Conservation (phyloP, 2,888 invertebrate genomes). For the Thecophora atra region DNA sequence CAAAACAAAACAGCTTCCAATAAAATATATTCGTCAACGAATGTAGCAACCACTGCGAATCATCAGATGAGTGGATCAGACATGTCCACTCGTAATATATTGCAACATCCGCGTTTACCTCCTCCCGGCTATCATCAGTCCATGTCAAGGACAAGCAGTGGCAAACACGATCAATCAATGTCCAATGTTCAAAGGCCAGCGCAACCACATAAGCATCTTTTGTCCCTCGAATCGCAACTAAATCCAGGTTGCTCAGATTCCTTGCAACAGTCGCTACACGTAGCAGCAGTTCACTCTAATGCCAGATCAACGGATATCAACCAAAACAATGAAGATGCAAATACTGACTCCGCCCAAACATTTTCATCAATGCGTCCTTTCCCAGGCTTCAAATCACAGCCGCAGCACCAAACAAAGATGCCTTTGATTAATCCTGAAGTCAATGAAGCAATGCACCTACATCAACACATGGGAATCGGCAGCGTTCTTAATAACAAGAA, state of each 20-base stretch:
- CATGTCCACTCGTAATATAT: constrained; percentile 44
- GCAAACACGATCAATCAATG: constrained; percentile 55
- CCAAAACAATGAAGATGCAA: constrained; percentile 47
- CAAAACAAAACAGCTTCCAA: constrained; percentile 40
- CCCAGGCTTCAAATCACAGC: constrained; percentile 43
- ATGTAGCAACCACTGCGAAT: constrained; percentile 42
- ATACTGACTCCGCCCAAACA: constrained; percentile 51
- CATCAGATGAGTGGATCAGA: constrained; percentile 37
- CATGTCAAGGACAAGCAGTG: constrained; percentile 48
- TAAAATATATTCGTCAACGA: constrained; percentile 52
- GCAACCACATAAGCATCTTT: constrained; percentile 42
- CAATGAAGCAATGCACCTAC: constrained; percentile 52
- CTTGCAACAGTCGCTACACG: constrained; percentile 37
- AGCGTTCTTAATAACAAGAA: constrained; percentile 53
- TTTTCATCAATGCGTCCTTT: constrained; percentile 45
- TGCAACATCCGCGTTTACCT: constrained; percentile 43
- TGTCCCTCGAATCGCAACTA: constrained; percentile 35
- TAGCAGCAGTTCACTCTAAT: constrained; percentile 26
- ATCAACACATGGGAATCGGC: constrained; percentile 38
- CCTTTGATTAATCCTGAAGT: constrained; percentile 66
- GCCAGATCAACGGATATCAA: constrained; percentile 29
- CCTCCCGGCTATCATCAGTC: constrained; percentile 46
- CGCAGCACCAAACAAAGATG: constrained; percentile 48
- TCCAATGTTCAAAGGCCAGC: constrained; percentile 53
- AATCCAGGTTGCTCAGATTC: constrained; percentile 34